Evolutionary conservation across 1,140 invertebrate genomes (phyloP).

Genomic region (Conus betulinus): DNA sequence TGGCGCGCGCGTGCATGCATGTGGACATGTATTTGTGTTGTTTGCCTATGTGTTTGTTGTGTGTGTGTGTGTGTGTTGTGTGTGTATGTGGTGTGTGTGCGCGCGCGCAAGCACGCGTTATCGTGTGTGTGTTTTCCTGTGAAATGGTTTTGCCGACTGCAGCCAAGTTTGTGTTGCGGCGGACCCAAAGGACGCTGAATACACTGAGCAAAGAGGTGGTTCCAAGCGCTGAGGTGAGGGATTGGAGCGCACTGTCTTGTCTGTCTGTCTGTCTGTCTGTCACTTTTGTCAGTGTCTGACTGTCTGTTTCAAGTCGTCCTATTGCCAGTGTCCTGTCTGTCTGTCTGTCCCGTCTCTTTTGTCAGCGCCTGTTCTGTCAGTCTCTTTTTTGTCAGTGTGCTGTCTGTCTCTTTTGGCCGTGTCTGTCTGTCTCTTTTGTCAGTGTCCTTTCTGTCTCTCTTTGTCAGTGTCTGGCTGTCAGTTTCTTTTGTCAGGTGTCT

Average conservation of each 20-base stretch:
- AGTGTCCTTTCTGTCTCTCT: too few relatives aligned
- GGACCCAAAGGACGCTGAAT: slow-evolving; percentile 68
- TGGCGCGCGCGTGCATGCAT: too few relatives aligned
- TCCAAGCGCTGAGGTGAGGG: slow-evolving; percentile 68
- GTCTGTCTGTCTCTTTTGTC: not conserved
- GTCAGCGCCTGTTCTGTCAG: not conserved
- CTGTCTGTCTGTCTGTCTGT: not conserved
- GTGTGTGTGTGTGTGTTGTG: too few relatives aligned
- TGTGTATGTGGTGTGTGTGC: too few relatives aligned
- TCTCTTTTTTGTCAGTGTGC: too few relatives aligned
- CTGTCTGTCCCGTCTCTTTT: not conserved
- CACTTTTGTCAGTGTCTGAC: not conserved
- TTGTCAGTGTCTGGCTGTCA: too few relatives aligned
- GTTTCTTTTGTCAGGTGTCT: too few relatives aligned
- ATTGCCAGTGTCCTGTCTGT: not conserved
- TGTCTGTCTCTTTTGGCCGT: too few relatives aligned
- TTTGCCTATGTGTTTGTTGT: too few relatives aligned
- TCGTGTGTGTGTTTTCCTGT: not conserved
- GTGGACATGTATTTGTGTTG: too few relatives aligned
- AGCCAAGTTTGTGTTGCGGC: slow-evolving; percentile 67
- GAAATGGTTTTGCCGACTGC: slow-evolving; percentile 56
- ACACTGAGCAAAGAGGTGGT: slow-evolving; percentile 70
- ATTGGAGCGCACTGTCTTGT: not conserved
- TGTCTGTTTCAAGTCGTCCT: not conserved
- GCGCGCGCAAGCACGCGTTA: too few relatives aligned